Percentiles rank a stretch among this genome's conserved stretches.
Evolutionary conservation across 2,888 invertebrate species (phyloP).

Genomic region (Eucera pruinosa): DNA sequence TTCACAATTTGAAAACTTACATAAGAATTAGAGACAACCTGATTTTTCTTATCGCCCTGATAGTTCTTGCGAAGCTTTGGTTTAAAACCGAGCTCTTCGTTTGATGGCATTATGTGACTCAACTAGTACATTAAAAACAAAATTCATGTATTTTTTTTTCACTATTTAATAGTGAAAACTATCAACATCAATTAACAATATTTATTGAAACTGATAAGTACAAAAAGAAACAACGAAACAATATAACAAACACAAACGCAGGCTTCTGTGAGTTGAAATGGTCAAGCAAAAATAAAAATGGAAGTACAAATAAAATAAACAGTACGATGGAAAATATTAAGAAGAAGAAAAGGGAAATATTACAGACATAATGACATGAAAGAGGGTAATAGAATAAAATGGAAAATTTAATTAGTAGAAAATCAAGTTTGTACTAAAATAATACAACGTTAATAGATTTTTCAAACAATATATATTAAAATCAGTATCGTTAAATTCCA

Average conservation of each 20-base stretch:
- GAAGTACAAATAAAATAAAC: background rate
- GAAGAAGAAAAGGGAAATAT: background rate
- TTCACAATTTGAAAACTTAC: slow-evolving; percentile 70
- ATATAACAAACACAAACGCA: slow-evolving; percentile 21
- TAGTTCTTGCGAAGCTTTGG: slow-evolving; percentile 70
- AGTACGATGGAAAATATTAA: background rate
- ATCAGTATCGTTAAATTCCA: too few species aligned
- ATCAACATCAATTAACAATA: slow-evolving; percentile 36
- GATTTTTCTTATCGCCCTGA: slow-evolving; percentile 42
- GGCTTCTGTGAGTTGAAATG: slow-evolving; percentile 1
- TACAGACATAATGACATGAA: background rate
- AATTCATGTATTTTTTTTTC: too few species aligned
- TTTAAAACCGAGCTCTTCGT: slow-evolving; percentile 66
- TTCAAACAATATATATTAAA: too few species aligned
- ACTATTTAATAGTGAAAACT: slow-evolving; percentile 56
- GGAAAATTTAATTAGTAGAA: background rate
- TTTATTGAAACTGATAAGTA: slow-evolving; percentile 1
- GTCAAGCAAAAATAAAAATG: background rate
- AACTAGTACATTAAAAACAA: slow-evolving; percentile 70
- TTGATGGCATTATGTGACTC: slow-evolving; percentile 71
- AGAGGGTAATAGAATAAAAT: background rate
- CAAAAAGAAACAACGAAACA: background rate
- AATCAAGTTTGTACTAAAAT: background rate
- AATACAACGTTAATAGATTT: background rate
- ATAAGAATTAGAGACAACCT: slow-evolving; percentile 74